These are phyloP conservation scores for Flexamia atlantica DNA, from an alignment of 2,888 invertebrate species.

Conservation along the genomic window DNA sequence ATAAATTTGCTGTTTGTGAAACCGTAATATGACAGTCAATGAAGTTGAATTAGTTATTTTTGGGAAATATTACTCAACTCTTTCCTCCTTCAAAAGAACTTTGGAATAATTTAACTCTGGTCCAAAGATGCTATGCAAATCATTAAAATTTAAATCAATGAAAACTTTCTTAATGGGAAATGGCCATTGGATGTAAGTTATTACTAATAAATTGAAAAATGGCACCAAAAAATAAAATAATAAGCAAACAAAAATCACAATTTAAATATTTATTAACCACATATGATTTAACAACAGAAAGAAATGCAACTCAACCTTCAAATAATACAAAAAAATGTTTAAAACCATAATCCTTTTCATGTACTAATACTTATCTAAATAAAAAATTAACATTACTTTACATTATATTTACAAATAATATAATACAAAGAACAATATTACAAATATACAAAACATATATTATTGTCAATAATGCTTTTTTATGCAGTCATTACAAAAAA, in stretches of 20 bases:
- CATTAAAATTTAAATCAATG: too few relatives aligned
- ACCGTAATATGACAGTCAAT: not conserved
- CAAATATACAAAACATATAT: conserved; percentile 44
- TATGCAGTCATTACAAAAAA: too few relatives aligned
- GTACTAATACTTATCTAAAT: not conserved
- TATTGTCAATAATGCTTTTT: conserved; percentile 36
- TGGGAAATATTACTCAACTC: too few relatives aligned
- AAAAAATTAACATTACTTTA: not conserved
- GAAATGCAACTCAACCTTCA: too few relatives aligned
- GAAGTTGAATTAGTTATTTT: too few relatives aligned
- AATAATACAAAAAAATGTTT: too few relatives aligned
- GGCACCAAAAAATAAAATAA: not conserved
- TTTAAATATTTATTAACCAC: too few relatives aligned
- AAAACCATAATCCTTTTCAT: not conserved
- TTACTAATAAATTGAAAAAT: not conserved
- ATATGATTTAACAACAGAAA: too few relatives aligned
- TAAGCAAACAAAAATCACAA: not conserved
- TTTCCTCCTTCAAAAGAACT: too few relatives aligned
- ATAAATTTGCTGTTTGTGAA: not conserved
- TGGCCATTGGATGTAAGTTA: conserved; percentile 8
- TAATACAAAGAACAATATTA: not conserved
- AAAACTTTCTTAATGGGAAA: not conserved
- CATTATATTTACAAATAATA: conserved; percentile 29
- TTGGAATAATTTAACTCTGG: too few relatives aligned
- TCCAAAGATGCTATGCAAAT: too few relatives aligned